Evolutionary conservation across 2,797 vertebrate species (phyloP).

Genomic region (Sebastes alutus): DNA sequence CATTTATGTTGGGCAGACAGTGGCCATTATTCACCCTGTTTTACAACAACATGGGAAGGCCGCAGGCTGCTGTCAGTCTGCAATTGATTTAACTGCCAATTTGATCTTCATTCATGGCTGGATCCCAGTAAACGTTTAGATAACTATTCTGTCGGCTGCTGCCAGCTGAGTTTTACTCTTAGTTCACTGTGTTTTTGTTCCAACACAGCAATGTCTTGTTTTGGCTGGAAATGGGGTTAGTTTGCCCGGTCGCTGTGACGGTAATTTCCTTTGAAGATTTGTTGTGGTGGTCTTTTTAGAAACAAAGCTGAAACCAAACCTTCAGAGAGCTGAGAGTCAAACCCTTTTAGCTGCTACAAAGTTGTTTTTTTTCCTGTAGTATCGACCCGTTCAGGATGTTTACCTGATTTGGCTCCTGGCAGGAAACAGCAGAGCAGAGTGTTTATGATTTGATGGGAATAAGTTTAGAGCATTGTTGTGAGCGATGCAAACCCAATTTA

Average conservation of each 20-base stretch:
- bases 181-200: slow-evolving; percentile 1
- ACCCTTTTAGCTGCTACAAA: slow-evolving; percentile 14
- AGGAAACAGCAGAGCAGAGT: slow-evolving; percentile 55
- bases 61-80: slow-evolving; percentile 37
- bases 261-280: slow-evolving; percentile 17
- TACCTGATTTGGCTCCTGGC: slow-evolving; percentile 61
- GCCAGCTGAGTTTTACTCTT: slow-evolving; percentile 2
- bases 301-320: slow-evolving; percentile 19
- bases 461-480: slow-evolving; percentile 57
- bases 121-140: slow-evolving; percentile 28
- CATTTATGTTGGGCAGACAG: slow-evolving; percentile 25
- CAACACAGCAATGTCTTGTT: slow-evolving; percentile 17
- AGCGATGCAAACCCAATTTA: slow-evolving; percentile 58
- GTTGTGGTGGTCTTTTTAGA: slow-evolving; percentile 8
- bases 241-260: slow-evolving; percentile 10
- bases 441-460: slow-evolving; percentile 69
- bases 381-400: slow-evolving; percentile 66
- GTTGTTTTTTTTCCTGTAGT: slow-evolving; percentile 2
- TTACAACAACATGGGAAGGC: slow-evolving; percentile 22
- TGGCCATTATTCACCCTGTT: slow-evolving; percentile 33
- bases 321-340: slow-evolving; percentile 3
- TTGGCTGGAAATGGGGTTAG: slow-evolving; percentile 1
- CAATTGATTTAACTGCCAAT: slow-evolving; percentile 41
- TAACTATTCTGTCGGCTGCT: background rate
- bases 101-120: slow-evolving; percentile 38